phyloP scores from a whole-genome alignment of 2,888 invertebrate genomes.

The Acanthoscelides obtectus region DNA sequence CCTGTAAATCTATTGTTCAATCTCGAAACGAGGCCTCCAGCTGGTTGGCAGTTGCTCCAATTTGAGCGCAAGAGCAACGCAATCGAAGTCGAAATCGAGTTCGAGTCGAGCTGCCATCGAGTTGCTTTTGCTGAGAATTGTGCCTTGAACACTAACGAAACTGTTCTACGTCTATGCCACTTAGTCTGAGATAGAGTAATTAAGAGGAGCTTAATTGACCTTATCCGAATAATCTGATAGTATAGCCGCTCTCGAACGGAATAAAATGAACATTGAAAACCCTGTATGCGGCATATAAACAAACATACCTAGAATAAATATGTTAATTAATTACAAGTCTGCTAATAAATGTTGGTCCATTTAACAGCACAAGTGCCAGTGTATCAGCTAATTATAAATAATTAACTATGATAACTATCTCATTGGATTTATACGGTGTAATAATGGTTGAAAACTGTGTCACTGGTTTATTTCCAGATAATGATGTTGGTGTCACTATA shows the following conservation, averaged over 20 bases:
- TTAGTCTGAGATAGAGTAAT: neutral
- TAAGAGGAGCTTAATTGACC: neutral
- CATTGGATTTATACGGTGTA: neutral
- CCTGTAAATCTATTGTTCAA: no score
- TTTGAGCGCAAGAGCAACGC: no score
- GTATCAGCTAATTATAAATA: neutral
- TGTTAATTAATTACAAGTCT: neutral
- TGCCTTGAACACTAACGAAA: no score
- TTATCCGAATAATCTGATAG: neutral
- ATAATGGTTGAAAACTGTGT: neutral
- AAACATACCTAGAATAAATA: neutral
- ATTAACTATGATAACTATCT: neutral
- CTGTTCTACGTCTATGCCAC: neutral
- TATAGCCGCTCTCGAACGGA: neutral
- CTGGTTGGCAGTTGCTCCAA: no score
- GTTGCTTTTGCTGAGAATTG: no score
- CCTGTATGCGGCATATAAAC: neutral
- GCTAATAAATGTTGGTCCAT: neutral
- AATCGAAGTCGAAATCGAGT: no score
- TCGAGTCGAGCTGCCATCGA: no score
- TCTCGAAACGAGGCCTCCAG: no score
- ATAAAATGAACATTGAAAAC: neutral
- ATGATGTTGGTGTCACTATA: neutral
- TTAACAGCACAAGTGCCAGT: neutral
- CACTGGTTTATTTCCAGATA: neutral